Evolutionary conservation across 2,888 invertebrate genomes (phyloP), one percentile per base, ranked within the genome.

Genomic region (Myopa tessellatipennis): DNA sequence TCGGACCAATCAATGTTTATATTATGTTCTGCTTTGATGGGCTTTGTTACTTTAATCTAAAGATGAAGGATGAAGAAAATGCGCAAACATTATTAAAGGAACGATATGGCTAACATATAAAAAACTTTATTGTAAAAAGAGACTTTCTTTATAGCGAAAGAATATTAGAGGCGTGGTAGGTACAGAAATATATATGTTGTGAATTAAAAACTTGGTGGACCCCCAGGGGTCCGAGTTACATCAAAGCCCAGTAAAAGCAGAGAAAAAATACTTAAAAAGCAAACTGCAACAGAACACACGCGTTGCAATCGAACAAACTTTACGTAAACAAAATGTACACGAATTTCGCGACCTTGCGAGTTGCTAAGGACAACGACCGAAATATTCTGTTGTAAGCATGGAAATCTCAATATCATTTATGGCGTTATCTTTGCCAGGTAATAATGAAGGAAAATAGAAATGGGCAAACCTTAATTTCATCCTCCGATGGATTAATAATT

Each of bases 1-100:
- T 91, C 90, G 78, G 90, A 90, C 90, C 91, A 92, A 69, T 91
- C 92, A 14, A 94, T 85, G 16, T 87, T 85, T 7, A 94, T 88
- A 78, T 91, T 89, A 70, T 93, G 86, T 38, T 94, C 93, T 71
- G 90, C 88, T 4, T 90, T 90, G 7, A 94, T 90, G n/a, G 85
- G 81, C 84, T 90, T 92, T 63, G 87, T 90, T 34, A 92, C 86
- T 75, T 85, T 87, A 70, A 92, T 88, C 92, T 92, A 80, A 8
- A 81, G 45, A 55, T 40, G 3, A n/a, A 26, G 36, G 14, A 26
- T 34, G 36, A 63, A 12, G 7, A 69, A 38, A 12, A 69, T 69
- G 26, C 26, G 7, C 4, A 4, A 58, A 45, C 45, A n/a, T 5
- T 67, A n/a, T 7, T 40, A 34, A 38, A 45, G 10, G 4, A 3